Evolutionary conservation across 2,888 invertebrate species (phyloP).

Genomic region (Acanthosepion pharaonis): DNA sequence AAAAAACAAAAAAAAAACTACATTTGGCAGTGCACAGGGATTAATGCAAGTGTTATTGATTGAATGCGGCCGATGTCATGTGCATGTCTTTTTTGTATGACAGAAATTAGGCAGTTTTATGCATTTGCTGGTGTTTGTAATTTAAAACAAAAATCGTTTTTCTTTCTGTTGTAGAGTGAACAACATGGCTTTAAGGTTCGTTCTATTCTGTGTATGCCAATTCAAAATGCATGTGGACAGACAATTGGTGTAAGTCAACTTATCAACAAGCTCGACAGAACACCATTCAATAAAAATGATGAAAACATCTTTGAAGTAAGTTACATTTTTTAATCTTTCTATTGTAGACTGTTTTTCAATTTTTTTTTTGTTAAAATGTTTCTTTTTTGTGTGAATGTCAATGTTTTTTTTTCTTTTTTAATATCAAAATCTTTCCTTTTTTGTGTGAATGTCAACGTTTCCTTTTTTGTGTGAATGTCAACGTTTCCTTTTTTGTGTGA

Average conservation of each 20-base stretch:
- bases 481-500: too few relatives aligned
- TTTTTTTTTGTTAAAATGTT: background rate
- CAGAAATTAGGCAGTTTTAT: too few relatives aligned
- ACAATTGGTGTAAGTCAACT: conserved; percentile 92
- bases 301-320: conserved; percentile 91
- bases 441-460: too few relatives aligned
- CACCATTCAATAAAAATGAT: conserved; percentile 93
- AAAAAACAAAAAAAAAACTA: too few relatives aligned
- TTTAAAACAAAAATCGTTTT: background rate
- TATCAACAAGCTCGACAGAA: conserved; percentile 92
- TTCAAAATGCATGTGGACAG: conserved; percentile 91
- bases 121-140: background rate
- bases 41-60: too few relatives aligned
- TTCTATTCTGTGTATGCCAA: conserved; percentile 95
- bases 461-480: too few relatives aligned
- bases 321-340: background rate
- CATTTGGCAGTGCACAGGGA: too few relatives aligned
- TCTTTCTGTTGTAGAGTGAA: conserved; percentile 75
- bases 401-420: too few relatives aligned
- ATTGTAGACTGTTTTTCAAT: background rate
- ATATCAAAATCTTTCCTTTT: too few relatives aligned
- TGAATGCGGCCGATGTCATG: too few relatives aligned
- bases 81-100: too few relatives aligned
- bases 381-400: background rate
- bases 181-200: conserved; percentile 88